phyloP scores from a whole-genome alignment of 2,113 vertebrate genomes.

The Calonectris borealis region DNA sequence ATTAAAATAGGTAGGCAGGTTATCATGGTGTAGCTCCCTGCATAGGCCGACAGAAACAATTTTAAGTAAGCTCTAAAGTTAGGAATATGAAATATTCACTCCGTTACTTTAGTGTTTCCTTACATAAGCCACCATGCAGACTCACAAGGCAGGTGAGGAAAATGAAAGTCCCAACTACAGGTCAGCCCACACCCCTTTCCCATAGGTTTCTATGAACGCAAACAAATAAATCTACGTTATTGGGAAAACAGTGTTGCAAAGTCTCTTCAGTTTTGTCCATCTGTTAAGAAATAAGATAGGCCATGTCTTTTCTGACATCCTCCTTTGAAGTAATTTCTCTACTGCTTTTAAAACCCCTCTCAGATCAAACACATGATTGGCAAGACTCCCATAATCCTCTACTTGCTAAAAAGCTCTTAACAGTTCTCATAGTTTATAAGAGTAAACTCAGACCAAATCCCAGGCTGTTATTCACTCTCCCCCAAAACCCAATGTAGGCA shows the following conservation, averaged over 20 bases:
- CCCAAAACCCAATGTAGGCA: background rate
- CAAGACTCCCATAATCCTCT: background rate
- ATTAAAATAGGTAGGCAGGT: constrained; percentile 7
- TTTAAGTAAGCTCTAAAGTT: background rate
- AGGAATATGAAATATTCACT: background rate
- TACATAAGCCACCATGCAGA: background rate
- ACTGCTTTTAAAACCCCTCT: background rate
- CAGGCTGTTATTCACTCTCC: background rate
- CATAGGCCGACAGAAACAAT: constrained; percentile 3
- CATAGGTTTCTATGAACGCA: background rate
- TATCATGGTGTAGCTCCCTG: constrained; percentile 11
- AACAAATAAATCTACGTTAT: background rate
- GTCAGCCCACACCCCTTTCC: background rate
- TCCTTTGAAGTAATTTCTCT: background rate
- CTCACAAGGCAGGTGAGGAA: background rate
- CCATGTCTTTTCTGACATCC: background rate
- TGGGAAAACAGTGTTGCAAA: background rate
- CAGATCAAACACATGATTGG: background rate
- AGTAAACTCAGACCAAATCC: background rate
- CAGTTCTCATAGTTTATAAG: background rate
- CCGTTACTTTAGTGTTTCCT: background rate
- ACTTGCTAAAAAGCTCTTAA: background rate
- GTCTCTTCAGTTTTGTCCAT: background rate
- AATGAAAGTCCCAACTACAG: background rate
- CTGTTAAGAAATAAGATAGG: background rate